Conservation (phyloP, 2,888 invertebrate genomes). For the Callyntrura sp. region DNA sequence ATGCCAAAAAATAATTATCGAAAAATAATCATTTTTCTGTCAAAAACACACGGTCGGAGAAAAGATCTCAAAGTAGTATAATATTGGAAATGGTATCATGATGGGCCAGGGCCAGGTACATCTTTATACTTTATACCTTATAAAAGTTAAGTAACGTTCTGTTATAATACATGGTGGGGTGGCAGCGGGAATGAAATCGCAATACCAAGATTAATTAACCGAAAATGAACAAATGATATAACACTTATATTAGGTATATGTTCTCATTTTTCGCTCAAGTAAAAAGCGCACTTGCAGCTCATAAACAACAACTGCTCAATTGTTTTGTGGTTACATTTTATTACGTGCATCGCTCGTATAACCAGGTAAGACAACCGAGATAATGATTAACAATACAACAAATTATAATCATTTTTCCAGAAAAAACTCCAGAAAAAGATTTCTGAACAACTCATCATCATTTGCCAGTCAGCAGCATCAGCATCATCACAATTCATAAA, state of each 20-base stretch:
- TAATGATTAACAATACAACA: background rate
- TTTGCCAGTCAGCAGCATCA: no score
- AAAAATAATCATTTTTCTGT: slow-evolving; percentile 59
- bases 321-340: slow-evolving; percentile 35
- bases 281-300: background rate
- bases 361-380: background rate
- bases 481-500: background rate
- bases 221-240: slow-evolving; percentile 22
- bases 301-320: background rate
- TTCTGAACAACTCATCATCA: slow-evolving; percentile 20
- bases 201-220: slow-evolving; percentile 57
- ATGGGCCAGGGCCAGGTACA: background rate
- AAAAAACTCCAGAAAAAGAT: slow-evolving; percentile 30
- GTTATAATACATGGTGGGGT: slow-evolving; percentile 24
- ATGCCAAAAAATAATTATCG: slow-evolving; percentile 43
- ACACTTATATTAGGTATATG: background rate
- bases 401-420: no score
- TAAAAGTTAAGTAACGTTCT: no score
- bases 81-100: background rate
- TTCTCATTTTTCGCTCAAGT: no score
- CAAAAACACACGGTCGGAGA: slow-evolving; percentile 51
- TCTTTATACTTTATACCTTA: background rate
- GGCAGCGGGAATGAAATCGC: slow-evolving; percentile 30
- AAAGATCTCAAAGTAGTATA: no score
- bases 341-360: no score